Percentiles rank a stretch among this genome's conserved stretches.
phyloP scores from a whole-genome alignment of 2,797 vertebrate species.

The Schizopygopsis malacanthus region DNA sequence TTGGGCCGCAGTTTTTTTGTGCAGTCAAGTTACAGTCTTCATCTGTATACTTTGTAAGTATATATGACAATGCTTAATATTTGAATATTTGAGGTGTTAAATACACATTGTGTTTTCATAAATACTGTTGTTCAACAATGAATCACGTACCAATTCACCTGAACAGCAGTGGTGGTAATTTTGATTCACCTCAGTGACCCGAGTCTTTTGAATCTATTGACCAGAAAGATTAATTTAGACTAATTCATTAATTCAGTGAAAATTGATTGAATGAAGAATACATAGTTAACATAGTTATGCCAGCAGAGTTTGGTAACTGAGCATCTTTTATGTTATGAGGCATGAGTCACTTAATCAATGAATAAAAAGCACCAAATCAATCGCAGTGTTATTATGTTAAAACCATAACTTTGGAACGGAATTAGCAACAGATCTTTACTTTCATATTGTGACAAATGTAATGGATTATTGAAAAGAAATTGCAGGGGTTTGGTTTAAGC shows the following conservation, averaged over 20 bases:
- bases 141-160: neutral
- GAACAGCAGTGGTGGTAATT: neutral
- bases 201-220: slow-evolving; percentile 11
- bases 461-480: neutral
- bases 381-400: neutral
- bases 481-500: no score
- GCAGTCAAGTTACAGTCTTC: neutral
- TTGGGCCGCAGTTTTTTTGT: neutral
- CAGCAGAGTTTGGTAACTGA: neutral
- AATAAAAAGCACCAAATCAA: neutral
- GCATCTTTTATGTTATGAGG: neutral
- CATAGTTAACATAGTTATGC: neutral
- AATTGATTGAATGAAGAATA: neutral
- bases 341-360: neutral
- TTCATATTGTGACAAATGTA: neutral
- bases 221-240: neutral
- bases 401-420: neutral
- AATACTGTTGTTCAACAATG: neutral
- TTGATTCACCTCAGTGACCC: neutral
- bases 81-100: neutral
- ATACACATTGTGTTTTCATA: neutral
- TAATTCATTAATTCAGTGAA: neutral
- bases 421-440: neutral
- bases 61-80: neutral
- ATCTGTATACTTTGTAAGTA: neutral